Percentiles rank a stretch among this genome's conserved stretches.
These are phyloP conservation scores for Proterorhinus semilunaris DNA, from an alignment of 2,113 vertebrate genomes.

Conservation along the genomic window DNA sequence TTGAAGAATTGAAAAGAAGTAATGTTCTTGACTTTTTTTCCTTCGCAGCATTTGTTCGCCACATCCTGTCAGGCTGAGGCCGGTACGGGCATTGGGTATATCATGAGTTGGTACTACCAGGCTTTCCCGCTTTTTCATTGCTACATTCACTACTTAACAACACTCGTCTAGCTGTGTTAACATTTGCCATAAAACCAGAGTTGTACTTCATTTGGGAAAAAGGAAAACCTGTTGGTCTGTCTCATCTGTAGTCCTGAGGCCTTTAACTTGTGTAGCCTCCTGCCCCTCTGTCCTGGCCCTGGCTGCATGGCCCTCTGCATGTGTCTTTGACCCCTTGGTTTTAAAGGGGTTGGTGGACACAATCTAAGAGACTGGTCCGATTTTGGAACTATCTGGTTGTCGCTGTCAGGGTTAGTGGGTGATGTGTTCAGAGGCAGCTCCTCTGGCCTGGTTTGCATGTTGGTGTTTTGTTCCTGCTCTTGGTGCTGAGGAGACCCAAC, in stretches of 20 bases:
- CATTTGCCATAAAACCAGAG: conserved; percentile 14
- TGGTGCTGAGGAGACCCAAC: conserved; percentile 24
- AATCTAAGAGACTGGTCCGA: conserved; percentile 58
- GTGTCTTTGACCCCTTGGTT: conserved; percentile 45
- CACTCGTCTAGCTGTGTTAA: conserved; percentile 21
- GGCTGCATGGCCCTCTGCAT: conserved; percentile 72
- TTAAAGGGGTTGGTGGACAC: conserved; percentile 50
- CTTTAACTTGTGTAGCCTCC: conserved; percentile 50
- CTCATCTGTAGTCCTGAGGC: conserved; percentile 55
- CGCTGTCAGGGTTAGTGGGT: conserved; percentile 7
- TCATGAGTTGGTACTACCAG: conserved; percentile 53
- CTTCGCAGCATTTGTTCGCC: conserved; percentile 75
- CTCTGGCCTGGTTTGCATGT: conserved; percentile 49
- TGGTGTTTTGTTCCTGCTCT: conserved; percentile 16
- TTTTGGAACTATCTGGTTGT: conserved; percentile 14
- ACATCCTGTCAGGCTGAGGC: conserved; percentile 79
- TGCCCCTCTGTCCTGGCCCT: conserved; percentile 60
- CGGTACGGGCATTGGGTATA: conserved; percentile 67
- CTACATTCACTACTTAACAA: conserved; percentile 13
- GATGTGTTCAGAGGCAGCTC: conserved; percentile 19
- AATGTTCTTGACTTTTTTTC: conserved; percentile 50
- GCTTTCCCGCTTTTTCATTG: conserved; percentile 49
- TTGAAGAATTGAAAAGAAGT: neutral
- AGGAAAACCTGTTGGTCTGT: conserved; percentile 61
- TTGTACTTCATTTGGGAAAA: conserved; percentile 4